Evolutionary conservation across 1,140 invertebrate genomes (phyloP).

Genomic region (Oryctes rhinoceros): DNA sequence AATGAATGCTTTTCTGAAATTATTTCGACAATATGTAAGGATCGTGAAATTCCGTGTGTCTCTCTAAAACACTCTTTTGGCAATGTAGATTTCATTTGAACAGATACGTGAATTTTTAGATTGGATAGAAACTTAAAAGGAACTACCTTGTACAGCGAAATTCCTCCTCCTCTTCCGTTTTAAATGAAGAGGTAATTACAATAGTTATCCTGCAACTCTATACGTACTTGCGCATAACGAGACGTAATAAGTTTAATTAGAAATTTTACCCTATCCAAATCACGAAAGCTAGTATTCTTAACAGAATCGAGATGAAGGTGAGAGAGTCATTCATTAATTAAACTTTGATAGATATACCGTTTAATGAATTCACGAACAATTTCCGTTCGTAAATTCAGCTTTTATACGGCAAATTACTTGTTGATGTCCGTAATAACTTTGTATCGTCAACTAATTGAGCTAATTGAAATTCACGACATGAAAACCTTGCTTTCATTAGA

Average conservation of each 20-base stretch:
- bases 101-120: no score
- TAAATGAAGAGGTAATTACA: no score
- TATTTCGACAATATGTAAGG: no score
- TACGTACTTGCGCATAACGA: background rate
- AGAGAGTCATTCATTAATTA: slow-evolving; percentile 1
- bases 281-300: background rate
- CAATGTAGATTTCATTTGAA: no score
- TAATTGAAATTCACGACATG: background rate
- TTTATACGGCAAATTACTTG: background rate
- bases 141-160: no score
- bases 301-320: background rate
- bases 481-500: background rate
- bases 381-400: background rate
- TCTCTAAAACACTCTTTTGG: no score
- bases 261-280: background rate
- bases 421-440: slow-evolving; percentile 1
- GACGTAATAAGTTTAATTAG: background rate
- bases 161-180: no score
- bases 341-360: background rate
- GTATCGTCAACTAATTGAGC: slow-evolving; percentile 1
- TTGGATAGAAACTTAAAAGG: no score
- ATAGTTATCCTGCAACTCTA: no score
- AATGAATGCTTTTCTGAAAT: no score
- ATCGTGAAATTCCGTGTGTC: no score
- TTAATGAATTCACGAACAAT: slow-evolving; percentile 16